These are phyloP conservation scores for Gasterosteus nipponicus DNA, from an alignment of 2,113 vertebrate genomes.

Conservation along the genomic window DNA sequence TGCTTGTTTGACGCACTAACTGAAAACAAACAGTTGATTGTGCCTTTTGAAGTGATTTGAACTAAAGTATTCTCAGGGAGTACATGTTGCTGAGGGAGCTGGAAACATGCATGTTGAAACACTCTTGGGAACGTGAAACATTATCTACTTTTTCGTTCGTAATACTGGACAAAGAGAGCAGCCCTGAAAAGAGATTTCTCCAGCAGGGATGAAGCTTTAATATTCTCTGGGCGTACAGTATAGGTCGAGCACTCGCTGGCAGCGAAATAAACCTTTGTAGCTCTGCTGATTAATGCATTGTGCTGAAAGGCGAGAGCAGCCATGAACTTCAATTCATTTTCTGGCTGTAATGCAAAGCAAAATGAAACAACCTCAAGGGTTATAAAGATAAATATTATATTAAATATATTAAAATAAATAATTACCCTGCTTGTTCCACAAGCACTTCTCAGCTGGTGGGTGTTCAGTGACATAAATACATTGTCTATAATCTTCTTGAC, in stretches of 20 bases:
- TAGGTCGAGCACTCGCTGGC: slow-evolving; percentile 3
- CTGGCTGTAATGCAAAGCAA: slow-evolving; percentile 16
- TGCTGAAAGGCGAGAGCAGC: slow-evolving; percentile 1
- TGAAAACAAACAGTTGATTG: neutral
- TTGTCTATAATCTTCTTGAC: neutral
- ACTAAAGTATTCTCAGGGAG: slow-evolving; percentile 25
- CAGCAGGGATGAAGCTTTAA: slow-evolving; percentile 15
- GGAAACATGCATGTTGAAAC: slow-evolving; percentile 21
- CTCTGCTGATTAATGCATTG: slow-evolving; percentile 22
- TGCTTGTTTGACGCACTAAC: neutral
- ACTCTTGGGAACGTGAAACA: slow-evolving; percentile 24
- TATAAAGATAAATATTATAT: neutral
- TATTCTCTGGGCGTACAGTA: slow-evolving; percentile 6
- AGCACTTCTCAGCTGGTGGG: neutral
- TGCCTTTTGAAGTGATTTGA: neutral
- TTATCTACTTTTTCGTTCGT: slow-evolving; percentile 21
- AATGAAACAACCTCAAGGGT: slow-evolving; percentile 5
- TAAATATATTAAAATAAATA: neutral
- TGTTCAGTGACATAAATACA: neutral
- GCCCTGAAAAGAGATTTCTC: slow-evolving; percentile 9
- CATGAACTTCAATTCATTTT: slow-evolving; percentile 18
- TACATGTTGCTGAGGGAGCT: slow-evolving; percentile 10
- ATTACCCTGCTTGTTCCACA: slow-evolving; percentile 8
- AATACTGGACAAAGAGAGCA: slow-evolving; percentile 21
- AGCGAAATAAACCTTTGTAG: slow-evolving; percentile 25